A percentile compares a stretch with the other conserved stretches of the same genome.
phyloP scores from a whole-genome alignment of 92 coral and sea anemone species.

The Actinernus sp. region DNA sequence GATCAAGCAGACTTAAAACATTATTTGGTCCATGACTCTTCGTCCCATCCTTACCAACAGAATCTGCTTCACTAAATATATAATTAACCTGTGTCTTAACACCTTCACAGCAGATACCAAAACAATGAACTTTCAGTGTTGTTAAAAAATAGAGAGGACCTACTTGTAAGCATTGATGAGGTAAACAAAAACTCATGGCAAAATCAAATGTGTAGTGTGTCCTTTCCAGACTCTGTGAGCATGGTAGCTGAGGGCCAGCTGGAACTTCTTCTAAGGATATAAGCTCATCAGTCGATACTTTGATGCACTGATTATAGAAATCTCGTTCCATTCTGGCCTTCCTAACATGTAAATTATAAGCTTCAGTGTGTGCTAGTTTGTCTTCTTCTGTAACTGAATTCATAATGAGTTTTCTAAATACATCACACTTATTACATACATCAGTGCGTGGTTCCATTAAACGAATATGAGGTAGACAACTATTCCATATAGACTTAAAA shows the following conservation, averaged over 20 bases:
- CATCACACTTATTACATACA: background rate
- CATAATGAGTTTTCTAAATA: background rate
- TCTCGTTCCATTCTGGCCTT: background rate
- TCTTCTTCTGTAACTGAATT: background rate
- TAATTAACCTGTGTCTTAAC: slow-evolving; percentile 6
- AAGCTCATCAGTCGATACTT: slow-evolving; percentile 12
- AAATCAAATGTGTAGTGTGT: slow-evolving; percentile 28
- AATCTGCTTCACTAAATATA: slow-evolving; percentile 7
- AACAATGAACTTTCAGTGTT: slow-evolving; percentile 11
- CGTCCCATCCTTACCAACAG: background rate
- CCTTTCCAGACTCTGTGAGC: slow-evolving; percentile 8
- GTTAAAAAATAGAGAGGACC: slow-evolving; percentile 13
- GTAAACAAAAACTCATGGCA: slow-evolving; percentile 1
- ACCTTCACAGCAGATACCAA: slow-evolving; percentile 21
- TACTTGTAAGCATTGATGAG: slow-evolving; percentile 9
- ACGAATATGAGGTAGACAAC: background rate
- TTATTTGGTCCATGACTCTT: background rate
- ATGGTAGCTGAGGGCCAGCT: slow-evolving; percentile 21
- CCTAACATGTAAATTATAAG: background rate
- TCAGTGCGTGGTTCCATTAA: background rate
- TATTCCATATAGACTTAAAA: background rate
- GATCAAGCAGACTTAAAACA: background rate
- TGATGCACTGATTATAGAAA: slow-evolving; percentile 3
- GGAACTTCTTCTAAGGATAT: slow-evolving; percentile 8
- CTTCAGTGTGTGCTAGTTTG: background rate